Conservation (phyloP, 2,888 invertebrate genomes). For the Campaea margaritaria region DNA sequence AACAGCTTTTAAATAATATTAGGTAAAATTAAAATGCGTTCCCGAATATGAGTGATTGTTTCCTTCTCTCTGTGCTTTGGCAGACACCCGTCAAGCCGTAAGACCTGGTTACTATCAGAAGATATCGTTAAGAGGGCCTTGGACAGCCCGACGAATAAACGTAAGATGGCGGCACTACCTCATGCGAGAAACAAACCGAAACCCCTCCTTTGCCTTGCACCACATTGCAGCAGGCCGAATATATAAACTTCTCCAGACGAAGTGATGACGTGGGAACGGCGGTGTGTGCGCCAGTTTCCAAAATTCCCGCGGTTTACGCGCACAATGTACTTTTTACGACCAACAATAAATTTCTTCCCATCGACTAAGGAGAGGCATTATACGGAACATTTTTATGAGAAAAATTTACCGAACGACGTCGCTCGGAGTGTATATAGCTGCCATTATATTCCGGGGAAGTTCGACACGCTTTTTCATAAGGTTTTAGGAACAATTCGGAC, state of each 20-base stretch:
- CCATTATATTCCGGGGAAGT: constrained; percentile 32
- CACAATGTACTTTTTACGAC: constrained; percentile 71
- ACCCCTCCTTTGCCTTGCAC: constrained; percentile 26
- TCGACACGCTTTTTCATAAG: constrained; percentile 35
- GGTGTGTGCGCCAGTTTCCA: constrained; percentile 50
- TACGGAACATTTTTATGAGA: constrained; percentile 63
- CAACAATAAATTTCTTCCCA: constrained; percentile 72
- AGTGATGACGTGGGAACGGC: constrained; percentile 62
- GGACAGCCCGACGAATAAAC: too few species aligned
- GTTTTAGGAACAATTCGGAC: constrained; percentile 30
- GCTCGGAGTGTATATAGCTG: constrained; percentile 30
- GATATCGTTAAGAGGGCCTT: too few species aligned
- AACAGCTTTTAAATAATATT: too few species aligned
- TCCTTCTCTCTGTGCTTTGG: too few species aligned
- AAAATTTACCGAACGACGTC: constrained; percentile 63
- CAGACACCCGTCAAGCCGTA: too few species aligned
- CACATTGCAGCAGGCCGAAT: constrained; percentile 41
- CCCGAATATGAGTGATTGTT: too few species aligned
- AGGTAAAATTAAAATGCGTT: too few species aligned
- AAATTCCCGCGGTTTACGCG: constrained; percentile 63
- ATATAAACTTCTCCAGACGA: constrained; percentile 57
- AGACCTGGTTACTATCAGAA: too few species aligned
- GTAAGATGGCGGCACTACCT: too few species aligned
- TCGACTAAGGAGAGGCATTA: constrained; percentile 66
- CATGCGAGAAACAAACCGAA: constrained; percentile 1